phyloP scores from a whole-genome alignment of 2,797 vertebrate genomes.

The Pseudochirops cupreus region DNA sequence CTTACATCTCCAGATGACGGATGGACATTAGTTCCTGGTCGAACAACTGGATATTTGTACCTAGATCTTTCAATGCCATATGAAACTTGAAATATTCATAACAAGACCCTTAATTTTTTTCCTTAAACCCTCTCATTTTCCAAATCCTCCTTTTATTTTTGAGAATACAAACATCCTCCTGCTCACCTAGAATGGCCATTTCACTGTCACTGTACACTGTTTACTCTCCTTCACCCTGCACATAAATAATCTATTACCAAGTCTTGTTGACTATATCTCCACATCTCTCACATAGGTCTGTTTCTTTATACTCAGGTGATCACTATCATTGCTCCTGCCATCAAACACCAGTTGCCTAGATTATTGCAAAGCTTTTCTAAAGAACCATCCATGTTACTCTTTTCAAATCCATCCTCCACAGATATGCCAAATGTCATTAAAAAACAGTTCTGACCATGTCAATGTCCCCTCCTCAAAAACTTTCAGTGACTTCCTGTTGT shows the following conservation, averaged over 20 bases:
- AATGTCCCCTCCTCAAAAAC: not conserved
- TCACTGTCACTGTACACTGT: not conserved
- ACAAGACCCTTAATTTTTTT: not conserved
- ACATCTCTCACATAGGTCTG: not conserved
- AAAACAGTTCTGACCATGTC: not conserved
- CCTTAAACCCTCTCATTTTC: not conserved
- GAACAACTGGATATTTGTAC: not conserved
- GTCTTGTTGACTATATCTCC: not conserved
- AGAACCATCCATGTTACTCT: not conserved
- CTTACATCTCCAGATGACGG: not conserved
- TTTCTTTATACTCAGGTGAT: not conserved
- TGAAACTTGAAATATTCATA: not conserved
- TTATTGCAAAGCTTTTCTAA: not conserved
- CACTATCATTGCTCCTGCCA: not conserved
- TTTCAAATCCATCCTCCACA: not conserved
- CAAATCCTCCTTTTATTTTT: not conserved
- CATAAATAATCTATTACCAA: not conserved
- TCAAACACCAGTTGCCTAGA: not conserved
- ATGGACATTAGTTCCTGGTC: not conserved
- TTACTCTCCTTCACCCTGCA: not conserved
- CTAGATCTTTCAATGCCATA: not conserved
- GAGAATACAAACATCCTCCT: not conserved
- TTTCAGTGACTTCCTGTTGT: not conserved
- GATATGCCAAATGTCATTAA: not conserved
- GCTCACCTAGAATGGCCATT: not conserved